These are phyloP conservation scores for Stegastes partitus DNA, from an alignment of 2,113 vertebrate genomes.

Conservation along the genomic window DNA sequence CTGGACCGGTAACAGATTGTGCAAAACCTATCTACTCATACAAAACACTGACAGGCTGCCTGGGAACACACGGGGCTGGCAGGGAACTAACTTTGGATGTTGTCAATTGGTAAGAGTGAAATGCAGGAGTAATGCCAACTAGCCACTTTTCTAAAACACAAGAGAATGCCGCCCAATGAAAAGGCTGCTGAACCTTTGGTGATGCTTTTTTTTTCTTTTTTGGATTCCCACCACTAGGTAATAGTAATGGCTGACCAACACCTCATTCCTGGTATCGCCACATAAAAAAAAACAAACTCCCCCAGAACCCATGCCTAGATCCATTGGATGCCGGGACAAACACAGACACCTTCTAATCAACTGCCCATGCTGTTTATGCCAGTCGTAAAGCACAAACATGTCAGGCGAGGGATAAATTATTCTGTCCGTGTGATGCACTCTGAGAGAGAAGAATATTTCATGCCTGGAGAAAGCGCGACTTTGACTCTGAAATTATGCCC, in stretches of 20 bases:
- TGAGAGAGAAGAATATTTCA: conserved; percentile 49
- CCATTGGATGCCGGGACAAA: conserved; percentile 27
- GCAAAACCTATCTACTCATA: conserved; percentile 62
- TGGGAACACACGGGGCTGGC: conserved; percentile 68
- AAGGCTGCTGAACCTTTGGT: conserved; percentile 28
- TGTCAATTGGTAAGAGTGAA: conserved; percentile 64
- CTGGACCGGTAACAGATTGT: conserved; percentile 72
- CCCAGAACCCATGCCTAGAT: background rate
- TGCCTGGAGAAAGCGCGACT: conserved; percentile 58
- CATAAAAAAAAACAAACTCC: background rate
- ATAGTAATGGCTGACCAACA: conserved; percentile 17
- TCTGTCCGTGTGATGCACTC: conserved; percentile 50
- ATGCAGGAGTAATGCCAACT: conserved; percentile 68
- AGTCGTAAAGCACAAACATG: conserved; percentile 37
- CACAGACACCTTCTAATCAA: conserved; percentile 34
- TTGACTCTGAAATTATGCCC: conserved; percentile 58
- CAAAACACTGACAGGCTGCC: conserved; percentile 72
- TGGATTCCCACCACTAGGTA: conserved; percentile 24
- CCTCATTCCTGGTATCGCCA: conserved; percentile 23
- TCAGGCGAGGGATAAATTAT: conserved; percentile 37
- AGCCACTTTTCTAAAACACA: conserved; percentile 66
- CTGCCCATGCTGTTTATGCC: background rate
- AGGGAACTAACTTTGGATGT: conserved; percentile 56
- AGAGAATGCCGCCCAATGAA: conserved; percentile 33
- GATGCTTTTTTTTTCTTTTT: conserved; percentile 15